Conservation (phyloP, 2,888 invertebrate species). For the Saturnia japonica region DNA sequence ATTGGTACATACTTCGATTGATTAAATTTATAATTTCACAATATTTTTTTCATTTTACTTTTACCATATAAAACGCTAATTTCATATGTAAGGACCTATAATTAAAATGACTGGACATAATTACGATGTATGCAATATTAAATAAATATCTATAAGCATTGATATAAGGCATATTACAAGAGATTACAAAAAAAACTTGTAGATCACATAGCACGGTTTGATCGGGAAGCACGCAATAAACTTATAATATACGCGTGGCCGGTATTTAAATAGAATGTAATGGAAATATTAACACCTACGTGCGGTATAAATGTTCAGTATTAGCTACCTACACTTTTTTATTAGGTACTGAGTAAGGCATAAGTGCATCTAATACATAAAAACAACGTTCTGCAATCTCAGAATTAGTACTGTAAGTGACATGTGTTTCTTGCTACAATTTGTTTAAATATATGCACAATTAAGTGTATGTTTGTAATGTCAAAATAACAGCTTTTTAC, state of each 20-base stretch:
- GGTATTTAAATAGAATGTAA: slow-evolving; percentile 43
- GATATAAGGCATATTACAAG: not conserved
- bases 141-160: not conserved
- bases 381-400: slow-evolving; percentile 13
- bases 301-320: slow-evolving; percentile 28
- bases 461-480: no score
- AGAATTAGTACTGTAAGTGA: not conserved
- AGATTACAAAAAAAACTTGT: not conserved
- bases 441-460: no score
- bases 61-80: no score
- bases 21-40: no score
- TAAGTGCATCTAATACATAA: slow-evolving; percentile 10
- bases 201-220: slow-evolving; percentile 8
- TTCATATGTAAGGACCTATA: no score
- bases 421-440: no score
- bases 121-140: not conserved
- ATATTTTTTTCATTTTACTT: no score
- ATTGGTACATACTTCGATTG: no score
- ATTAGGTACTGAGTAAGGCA: slow-evolving; percentile 10
- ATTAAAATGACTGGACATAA: not conserved
- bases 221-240: slow-evolving; percentile 10
- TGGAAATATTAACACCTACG: slow-evolving; percentile 42
- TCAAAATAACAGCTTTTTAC: no score
- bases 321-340: slow-evolving; percentile 20
- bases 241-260: slow-evolving; percentile 19